Percentiles rank a stretch among this genome's conserved stretches.
Evolutionary conservation across 2,888 invertebrate species (phyloP).

Genomic region (Dasysyrphus albostriatus): DNA sequence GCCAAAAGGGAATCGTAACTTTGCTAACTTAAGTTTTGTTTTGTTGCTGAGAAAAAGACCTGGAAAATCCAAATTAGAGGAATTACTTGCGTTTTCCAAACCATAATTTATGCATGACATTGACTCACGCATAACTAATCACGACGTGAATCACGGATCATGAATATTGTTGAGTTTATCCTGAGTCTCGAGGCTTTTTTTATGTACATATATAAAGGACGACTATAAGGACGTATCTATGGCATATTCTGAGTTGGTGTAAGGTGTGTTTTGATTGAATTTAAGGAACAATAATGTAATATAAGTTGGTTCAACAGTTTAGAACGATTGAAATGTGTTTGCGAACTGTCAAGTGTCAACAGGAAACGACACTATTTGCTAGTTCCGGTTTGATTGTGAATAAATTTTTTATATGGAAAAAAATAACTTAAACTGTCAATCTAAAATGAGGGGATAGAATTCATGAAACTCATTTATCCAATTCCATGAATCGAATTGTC

Average conservation of each 20-base stretch:
- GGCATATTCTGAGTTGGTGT: neutral
- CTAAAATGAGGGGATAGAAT: neutral
- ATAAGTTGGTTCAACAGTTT: conserved; percentile 11
- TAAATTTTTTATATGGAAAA: neutral
- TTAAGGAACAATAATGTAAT: conserved; percentile 8
- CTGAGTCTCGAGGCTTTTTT: neutral
- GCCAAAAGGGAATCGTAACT: conserved; percentile 26
- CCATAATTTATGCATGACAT: conserved; percentile 72
- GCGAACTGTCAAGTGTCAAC: conserved; percentile 27
- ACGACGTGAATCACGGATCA: conserved; percentile 54
- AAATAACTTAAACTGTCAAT: neutral
- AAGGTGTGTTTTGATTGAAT: conserved; percentile 16
- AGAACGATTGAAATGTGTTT: conserved; percentile 23
- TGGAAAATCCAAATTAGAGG: conserved; percentile 66
- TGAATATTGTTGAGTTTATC: conserved; percentile 17
- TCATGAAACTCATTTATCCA: neutral
- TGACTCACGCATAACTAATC: conserved; percentile 74
- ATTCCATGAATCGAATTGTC: neutral
- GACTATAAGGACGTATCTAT: neutral
- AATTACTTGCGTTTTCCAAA: conserved; percentile 61
- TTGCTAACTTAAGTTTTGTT: conserved; percentile 17
- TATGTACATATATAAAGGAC: neutral
- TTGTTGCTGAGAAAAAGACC: neutral
- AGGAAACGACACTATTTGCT: conserved; percentile 12
- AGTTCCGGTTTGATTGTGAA: conserved; percentile 1